Conservation (phyloP, 2,113 vertebrate genomes). For the Geococcyx californianus region DNA sequence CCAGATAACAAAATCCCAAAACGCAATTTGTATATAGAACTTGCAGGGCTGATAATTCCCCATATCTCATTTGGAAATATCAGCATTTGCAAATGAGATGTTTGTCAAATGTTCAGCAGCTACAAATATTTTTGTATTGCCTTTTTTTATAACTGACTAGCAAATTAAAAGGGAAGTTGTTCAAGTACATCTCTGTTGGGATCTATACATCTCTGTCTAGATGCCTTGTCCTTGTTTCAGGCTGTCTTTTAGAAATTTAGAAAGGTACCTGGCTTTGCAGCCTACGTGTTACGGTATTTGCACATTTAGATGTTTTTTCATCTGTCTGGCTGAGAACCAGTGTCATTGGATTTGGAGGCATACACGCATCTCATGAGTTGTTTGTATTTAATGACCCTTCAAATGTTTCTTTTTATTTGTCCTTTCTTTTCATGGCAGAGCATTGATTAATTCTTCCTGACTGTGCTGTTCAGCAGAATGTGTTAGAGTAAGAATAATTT, state of each 20-base stretch:
- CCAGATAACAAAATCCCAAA: background rate
- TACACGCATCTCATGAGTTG: rapidly evolving
- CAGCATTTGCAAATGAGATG: background rate
- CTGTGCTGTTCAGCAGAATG: background rate
- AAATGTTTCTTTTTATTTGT: background rate
- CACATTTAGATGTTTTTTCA: background rate
- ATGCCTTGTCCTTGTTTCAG: background rate
- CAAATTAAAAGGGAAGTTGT: background rate
- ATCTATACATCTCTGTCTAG: background rate
- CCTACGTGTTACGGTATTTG: background rate
- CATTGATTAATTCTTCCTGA: background rate
- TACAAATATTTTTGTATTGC: background rate
- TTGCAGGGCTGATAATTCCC: background rate
- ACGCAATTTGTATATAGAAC: background rate
- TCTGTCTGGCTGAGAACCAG: background rate
- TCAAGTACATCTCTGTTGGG: rapidly evolving
- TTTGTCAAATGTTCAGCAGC: background rate
- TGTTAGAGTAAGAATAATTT: background rate
- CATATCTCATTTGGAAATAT: background rate
- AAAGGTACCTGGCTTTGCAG: background rate
- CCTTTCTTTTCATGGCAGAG: background rate
- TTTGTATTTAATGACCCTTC: background rate
- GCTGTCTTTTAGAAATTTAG: background rate
- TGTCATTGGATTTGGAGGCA: background rate
- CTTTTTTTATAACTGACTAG: background rate